Percentiles rank a stretch among this genome's conserved stretches.
Conservation (phyloP, 2,113 vertebrate species). For the Megaceryle torquata region DNA sequence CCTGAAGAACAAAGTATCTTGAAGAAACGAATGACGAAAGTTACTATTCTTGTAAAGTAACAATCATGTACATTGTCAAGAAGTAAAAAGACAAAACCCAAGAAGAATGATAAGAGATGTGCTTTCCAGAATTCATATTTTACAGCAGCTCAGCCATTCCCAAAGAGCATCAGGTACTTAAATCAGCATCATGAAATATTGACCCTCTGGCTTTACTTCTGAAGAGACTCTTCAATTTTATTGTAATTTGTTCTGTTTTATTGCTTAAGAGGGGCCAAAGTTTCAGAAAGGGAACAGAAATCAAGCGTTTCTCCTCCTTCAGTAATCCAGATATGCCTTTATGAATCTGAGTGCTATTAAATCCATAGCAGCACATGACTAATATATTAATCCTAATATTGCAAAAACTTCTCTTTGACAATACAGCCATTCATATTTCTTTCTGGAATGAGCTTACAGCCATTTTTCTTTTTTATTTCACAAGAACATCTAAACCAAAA, state of each 20-base stretch:
- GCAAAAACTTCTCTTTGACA: constrained; percentile 11
- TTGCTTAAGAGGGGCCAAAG: background rate
- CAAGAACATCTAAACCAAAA: constrained; percentile 27
- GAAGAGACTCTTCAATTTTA: constrained; percentile 13
- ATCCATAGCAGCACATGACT: constrained; percentile 15
- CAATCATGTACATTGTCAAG: background rate
- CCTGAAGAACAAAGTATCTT: background rate
- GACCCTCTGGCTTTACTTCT: constrained; percentile 20
- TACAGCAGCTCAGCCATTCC: constrained; percentile 14
- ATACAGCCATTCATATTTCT: constrained; percentile 30
- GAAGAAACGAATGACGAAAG: background rate
- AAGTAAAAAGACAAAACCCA: background rate
- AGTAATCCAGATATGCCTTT: constrained; percentile 27
- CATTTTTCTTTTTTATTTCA: constrained; percentile 56
- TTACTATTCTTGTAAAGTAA: background rate
- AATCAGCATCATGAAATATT: constrained; percentile 11
- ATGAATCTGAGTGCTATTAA: constrained; percentile 44
- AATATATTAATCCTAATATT: constrained; percentile 23
- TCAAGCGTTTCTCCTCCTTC: background rate
- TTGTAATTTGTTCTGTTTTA: constrained; percentile 14
- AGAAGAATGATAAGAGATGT: background rate
- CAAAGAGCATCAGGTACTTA: constrained; percentile 10
- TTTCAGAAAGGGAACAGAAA: constrained; percentile 3
- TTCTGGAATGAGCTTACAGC: constrained; percentile 33
- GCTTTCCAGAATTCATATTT: constrained; percentile 2